A percentile compares a stretch with the other conserved stretches of the same genome.
Evolutionary conservation across 2,113 vertebrate species (phyloP).

Genomic region (Strix aluco): DNA sequence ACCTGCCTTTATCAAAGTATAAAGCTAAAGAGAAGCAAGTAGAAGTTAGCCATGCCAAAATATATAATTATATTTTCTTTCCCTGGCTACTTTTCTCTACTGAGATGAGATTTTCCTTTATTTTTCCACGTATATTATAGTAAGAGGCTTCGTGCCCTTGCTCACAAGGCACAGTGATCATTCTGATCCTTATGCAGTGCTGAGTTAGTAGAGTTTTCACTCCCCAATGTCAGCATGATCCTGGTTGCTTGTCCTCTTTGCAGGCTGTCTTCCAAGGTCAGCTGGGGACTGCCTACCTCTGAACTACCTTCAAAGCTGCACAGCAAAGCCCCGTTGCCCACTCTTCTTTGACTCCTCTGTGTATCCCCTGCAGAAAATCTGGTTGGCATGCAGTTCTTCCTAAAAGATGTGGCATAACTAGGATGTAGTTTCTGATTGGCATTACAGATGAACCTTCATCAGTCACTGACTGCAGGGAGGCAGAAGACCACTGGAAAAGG

Average conservation of each 20-base stretch:
- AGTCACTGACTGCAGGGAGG: neutral
- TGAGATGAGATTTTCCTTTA: neutral
- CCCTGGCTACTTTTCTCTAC: neutral
- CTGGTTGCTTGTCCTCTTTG: neutral
- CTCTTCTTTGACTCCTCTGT: neutral
- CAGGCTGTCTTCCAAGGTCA: neutral
- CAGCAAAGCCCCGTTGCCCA: neutral
- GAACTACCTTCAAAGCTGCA: neutral
- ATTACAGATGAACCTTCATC: neutral
- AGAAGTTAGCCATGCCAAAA: neutral
- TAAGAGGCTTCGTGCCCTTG: neutral
- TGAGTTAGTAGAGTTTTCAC: neutral
- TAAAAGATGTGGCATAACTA: neutral
- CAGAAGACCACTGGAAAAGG: neutral
- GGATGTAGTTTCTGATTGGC: neutral
- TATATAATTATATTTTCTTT: neutral
- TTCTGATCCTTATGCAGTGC: neutral
- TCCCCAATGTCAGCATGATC: neutral
- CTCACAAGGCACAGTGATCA: fast-evolving
- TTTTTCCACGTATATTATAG: neutral
- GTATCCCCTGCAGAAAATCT: neutral
- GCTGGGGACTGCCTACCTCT: neutral
- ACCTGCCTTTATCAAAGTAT: neutral
- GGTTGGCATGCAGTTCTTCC: neutral
- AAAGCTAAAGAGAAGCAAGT: neutral